Base-by-base conservation (phyloP, 2,888 invertebrate species). In the Zygaena filipendulae region DNA sequence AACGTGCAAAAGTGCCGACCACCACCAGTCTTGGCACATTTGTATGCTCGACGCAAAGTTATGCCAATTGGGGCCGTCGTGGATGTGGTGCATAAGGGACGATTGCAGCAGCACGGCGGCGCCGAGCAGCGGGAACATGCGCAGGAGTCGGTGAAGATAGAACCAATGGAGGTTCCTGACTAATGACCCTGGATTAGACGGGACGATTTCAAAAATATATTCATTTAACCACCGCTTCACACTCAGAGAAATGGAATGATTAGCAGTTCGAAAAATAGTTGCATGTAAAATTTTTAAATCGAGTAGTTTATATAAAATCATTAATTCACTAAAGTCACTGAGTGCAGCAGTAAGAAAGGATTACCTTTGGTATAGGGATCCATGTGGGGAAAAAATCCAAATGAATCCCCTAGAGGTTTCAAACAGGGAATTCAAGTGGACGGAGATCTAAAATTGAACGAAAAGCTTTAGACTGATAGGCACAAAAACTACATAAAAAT, bases 1-100 rank as follows among this genome's bases (percentile, higher is more conserved):
- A 10, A 69, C 39, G 33, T 70, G 55, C 9, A 71, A 38, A 4
- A 71, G 29, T 0, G 71, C 59, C 0, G 58, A 39, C 71, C 70
- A 71, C 70, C 71, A 71, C 29, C 47, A 54, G 0, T 47, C 39
- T 21, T 68, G 43, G 25, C 71, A 71, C 8, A 34, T 37, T 9
- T 59, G 47, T 0, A 52, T 48, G 1, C 43, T 35, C 0, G 3
- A 1, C 3, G 39, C 35, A 2, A 46, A 16, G 1, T 33, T 13
- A 3, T 16, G 27, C 52, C 67, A 68, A 25, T 30, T 6, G 0
- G 63, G 62, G 0, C 67, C 67, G 36, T 66, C 67, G 0, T 49
- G 35, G 10, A 47, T 29, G 4, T 50, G 49, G 21, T 64, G 52
- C 5, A 51, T 35, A 3, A 52, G 33, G 0, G 64, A 56, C 0